Evolutionary conservation across 2,888 invertebrate species (phyloP).

Genomic region (Tetragonisca angustula): DNA sequence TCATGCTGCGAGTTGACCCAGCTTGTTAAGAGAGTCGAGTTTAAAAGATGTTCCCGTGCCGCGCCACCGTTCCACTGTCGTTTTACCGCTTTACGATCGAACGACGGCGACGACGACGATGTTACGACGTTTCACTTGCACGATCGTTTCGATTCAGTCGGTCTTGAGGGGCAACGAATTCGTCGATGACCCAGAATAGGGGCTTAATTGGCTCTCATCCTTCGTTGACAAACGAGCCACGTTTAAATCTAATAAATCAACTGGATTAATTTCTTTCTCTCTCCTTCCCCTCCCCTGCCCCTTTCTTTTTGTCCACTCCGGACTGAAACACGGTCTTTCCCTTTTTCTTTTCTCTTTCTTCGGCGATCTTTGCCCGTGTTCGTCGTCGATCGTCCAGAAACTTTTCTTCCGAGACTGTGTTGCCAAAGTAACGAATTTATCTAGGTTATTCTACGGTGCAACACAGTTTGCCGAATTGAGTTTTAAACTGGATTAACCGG

Average conservation of each 20-base stretch:
- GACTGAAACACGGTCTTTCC: not conserved
- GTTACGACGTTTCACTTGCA: not conserved
- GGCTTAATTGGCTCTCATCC: conserved; percentile 4
- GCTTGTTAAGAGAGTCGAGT: not conserved
- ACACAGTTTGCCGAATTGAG: not conserved
- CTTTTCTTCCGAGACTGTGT: conserved; percentile 5
- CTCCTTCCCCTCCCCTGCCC: no score
- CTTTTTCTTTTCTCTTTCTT: not conserved
- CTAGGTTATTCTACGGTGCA: not conserved
- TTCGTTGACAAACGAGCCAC: not conserved
- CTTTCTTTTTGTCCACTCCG: not conserved
- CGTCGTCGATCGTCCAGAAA: not conserved
- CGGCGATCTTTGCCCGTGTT: not conserved
- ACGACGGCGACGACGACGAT: not conserved
- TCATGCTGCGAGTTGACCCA: not conserved
- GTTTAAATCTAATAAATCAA: conserved; percentile 17
- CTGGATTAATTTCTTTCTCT: not conserved
- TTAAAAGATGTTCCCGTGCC: not conserved
- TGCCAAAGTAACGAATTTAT: conserved; percentile 14
- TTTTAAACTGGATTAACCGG: conserved; percentile 12
- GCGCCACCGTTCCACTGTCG: not conserved
- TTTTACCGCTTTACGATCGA: conserved; percentile 7
- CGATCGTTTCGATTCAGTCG: not conserved
- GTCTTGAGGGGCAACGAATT: conserved; percentile 3
- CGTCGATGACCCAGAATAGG: conserved; percentile 4